Evolutionary conservation across 2,113 vertebrate species (phyloP), one percentile per base, ranked within the genome.

Genomic region (Lepus americanus): DNA sequence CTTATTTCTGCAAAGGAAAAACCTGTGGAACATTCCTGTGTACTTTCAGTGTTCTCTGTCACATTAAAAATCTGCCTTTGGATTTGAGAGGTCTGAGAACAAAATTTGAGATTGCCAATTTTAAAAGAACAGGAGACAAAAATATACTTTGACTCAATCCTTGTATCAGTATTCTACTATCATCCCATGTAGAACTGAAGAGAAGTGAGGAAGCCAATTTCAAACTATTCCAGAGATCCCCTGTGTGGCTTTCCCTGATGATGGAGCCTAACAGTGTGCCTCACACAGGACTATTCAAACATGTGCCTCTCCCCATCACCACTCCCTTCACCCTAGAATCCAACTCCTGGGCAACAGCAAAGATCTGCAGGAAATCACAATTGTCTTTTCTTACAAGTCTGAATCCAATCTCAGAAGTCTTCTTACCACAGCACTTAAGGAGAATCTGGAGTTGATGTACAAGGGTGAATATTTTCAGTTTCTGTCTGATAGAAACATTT

Each of bases 1-100:
- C 31, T 36, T 84, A 9, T 49, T 90, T 87, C 59, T 51, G 17
- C 4, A 36, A 76, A 92, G 33, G 20, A 77, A 87, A 92, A 83
- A 16, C 5, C 33, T 17, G 66, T 61, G 25, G 13, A 10, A 27
- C 87, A n/a, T 70, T 78, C 83, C 77, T 69, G 14, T n/a, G 4
- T 51, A 64, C 80, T 5, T 64, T 92, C 20, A 73, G 2, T 36
- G 29, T 39, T 83, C 36, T 87, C 12, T 89, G 19, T 64, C 51
- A 84, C n/a, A 53, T 92, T 27, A 70, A 63, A 73, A 63, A 55
- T 49, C 25, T 51, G n/a, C 33, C 5, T 61, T 70, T 76, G 31
- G 49, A 59, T 17, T 61, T 39, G 2, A 53, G 39, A 89, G 66
- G 2, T 61, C 29, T 95, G 4, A 19, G 3, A 25, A n/a, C 3